These are phyloP conservation scores for Zosterops borbonicus DNA, from an alignment of 2,113 vertebrate species.

Conservation along the genomic window DNA sequence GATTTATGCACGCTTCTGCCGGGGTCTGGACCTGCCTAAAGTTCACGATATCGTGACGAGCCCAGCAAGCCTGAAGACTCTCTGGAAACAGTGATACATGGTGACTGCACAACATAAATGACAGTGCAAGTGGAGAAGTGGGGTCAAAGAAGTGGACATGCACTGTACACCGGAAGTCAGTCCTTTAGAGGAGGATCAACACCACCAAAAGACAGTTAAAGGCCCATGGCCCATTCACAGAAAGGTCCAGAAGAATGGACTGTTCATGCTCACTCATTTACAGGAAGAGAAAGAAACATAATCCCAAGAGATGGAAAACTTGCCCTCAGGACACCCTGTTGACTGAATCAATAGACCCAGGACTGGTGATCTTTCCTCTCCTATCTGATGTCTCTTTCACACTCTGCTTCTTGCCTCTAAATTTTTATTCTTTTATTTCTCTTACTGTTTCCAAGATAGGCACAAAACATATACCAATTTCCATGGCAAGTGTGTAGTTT, in stretches of 20 bases:
- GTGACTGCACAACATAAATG: background rate
- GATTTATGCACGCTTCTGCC: too few relatives aligned
- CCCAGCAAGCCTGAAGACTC: too few relatives aligned
- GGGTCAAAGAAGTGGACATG: too few relatives aligned
- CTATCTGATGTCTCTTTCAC: background rate
- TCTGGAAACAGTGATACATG: too few relatives aligned
- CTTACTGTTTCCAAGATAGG: background rate
- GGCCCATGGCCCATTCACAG: accelerated
- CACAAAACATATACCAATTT: background rate
- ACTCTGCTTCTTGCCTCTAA: background rate
- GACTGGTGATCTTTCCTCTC: too few relatives aligned
- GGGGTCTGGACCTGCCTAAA: too few relatives aligned
- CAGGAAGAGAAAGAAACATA: background rate
- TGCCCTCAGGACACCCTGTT: accelerated
- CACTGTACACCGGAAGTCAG: too few relatives aligned
- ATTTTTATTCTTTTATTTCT: background rate
- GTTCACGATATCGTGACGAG: too few relatives aligned
- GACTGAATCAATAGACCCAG: background rate
- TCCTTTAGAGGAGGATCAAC: accelerated
- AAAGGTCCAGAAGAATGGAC: background rate
- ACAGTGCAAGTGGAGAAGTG: background rate
- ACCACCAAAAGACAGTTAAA: background rate
- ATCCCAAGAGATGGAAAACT: background rate
- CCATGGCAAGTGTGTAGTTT: background rate
- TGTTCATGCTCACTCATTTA: background rate